Conservation (phyloP, 53 echinoderm and acorn worm genomes). For the Crossaster papposus region DNA sequence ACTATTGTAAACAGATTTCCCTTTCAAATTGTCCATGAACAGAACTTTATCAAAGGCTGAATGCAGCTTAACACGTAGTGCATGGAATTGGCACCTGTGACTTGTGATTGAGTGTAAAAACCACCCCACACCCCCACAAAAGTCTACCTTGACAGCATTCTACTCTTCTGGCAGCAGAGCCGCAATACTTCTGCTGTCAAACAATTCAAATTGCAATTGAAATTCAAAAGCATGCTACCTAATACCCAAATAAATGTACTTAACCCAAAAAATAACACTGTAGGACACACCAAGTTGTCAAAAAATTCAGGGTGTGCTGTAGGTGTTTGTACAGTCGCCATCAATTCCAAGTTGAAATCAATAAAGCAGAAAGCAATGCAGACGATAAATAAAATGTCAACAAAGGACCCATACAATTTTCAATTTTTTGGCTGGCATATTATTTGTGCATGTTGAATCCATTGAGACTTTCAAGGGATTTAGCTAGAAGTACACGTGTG, state of each 20-base stretch:
- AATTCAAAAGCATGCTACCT: neutral
- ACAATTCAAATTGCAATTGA: neutral
- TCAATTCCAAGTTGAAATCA: neutral
- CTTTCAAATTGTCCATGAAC: too few relatives aligned
- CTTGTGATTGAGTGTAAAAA: too few relatives aligned
- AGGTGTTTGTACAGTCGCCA: neutral
- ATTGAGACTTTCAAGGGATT: neutral
- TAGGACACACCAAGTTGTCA: neutral
- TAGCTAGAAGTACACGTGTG: neutral
- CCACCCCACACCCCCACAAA: neutral
- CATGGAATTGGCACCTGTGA: too few relatives aligned
- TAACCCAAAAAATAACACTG: neutral
- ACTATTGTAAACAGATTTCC: too few relatives aligned
- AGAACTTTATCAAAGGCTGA: too few relatives aligned
- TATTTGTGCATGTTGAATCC: neutral
- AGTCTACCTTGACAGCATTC: neutral
- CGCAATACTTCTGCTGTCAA: neutral
- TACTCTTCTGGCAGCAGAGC: neutral
- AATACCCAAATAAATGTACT: neutral
- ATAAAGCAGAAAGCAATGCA: neutral
- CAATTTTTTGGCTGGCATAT: neutral
- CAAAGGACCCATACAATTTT: neutral
- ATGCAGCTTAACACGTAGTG: too few relatives aligned
- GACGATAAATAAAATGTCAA: neutral
- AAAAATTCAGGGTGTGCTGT: neutral